Conservation (phyloP, 2,888 invertebrate species). For the Harpalus rufipes region DNA sequence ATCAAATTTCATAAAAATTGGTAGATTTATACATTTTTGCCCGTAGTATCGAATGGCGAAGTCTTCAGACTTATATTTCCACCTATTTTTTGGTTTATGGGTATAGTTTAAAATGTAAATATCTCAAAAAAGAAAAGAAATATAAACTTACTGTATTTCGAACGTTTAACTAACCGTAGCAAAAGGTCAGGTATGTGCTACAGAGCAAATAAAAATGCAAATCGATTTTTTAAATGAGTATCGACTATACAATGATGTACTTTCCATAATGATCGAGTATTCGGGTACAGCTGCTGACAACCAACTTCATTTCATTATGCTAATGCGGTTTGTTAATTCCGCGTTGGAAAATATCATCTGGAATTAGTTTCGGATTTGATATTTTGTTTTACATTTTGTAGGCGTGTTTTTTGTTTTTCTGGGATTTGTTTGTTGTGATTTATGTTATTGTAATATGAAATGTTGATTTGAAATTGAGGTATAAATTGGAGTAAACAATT, state of each 20-base stretch:
- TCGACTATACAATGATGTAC: not conserved
- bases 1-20: too few species aligned
- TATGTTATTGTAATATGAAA: conserved; percentile 42
- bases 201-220: too few species aligned
- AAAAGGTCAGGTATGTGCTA: too few species aligned
- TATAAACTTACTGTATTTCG: too few species aligned
- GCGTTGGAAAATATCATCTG: conserved; percentile 24
- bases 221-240: not conserved
- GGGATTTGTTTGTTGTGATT: conserved; percentile 22
- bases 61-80: too few species aligned
- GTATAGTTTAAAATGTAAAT: too few species aligned
- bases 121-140: too few species aligned
- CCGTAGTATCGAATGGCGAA: too few species aligned
- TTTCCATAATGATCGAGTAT: not conserved
- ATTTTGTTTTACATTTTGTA: conserved; percentile 23
- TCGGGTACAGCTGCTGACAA: conserved; percentile 1
- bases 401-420: conserved; percentile 22
- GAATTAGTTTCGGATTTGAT: conserved; percentile 29
- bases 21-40: too few species aligned
- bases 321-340: conserved; percentile 34
- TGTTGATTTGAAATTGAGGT: conserved; percentile 39
- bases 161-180: too few species aligned
- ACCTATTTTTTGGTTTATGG: too few species aligned
- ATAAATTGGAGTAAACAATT: conserved; percentile 33
- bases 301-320: conserved; percentile 44